Percentiles rank a stretch among this genome's conserved stretches.
Evolutionary conservation across 2,888 invertebrate species (phyloP).

Genomic region (Eulithis prunata): DNA sequence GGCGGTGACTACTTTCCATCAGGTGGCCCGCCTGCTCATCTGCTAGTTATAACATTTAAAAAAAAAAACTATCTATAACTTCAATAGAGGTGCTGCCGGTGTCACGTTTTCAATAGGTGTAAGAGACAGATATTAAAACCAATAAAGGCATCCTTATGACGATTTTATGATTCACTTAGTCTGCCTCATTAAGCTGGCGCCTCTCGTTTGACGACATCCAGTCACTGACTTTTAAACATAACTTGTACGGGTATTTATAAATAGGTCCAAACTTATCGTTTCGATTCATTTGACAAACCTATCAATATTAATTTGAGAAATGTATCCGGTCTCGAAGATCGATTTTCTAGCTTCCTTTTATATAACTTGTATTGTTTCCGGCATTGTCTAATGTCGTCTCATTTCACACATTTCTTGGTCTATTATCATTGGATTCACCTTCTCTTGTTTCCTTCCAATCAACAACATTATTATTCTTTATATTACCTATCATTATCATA

Average conservation of each 20-base stretch:
- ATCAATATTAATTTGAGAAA: constrained; percentile 5
- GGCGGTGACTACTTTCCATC: too few relatives aligned
- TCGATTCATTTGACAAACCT: not conserved
- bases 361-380: constrained; percentile 14
- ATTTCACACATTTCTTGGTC: constrained; percentile 14
- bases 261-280: not conserved
- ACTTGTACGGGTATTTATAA: constrained; percentile 15
- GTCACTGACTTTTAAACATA: constrained; percentile 45
- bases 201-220: constrained; percentile 47
- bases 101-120: constrained; percentile 24
- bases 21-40: too few relatives aligned
- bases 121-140: constrained; percentile 17
- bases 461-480: not conserved
- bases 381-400: constrained; percentile 13
- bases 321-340: constrained; percentile 7
- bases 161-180: constrained; percentile 58
- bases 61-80: constrained; percentile 7
- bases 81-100: constrained; percentile 9
- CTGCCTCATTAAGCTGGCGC: constrained; percentile 40
- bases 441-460: not conserved
- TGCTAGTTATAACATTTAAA: too few relatives aligned
- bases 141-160: constrained; percentile 31
- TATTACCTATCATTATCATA: not conserved
- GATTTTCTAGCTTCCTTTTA: constrained; percentile 37
- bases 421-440: not conserved